These are phyloP conservation scores for Agonopterix arenella DNA, from an alignment of 2,888 invertebrate species.

Conservation along the genomic window DNA sequence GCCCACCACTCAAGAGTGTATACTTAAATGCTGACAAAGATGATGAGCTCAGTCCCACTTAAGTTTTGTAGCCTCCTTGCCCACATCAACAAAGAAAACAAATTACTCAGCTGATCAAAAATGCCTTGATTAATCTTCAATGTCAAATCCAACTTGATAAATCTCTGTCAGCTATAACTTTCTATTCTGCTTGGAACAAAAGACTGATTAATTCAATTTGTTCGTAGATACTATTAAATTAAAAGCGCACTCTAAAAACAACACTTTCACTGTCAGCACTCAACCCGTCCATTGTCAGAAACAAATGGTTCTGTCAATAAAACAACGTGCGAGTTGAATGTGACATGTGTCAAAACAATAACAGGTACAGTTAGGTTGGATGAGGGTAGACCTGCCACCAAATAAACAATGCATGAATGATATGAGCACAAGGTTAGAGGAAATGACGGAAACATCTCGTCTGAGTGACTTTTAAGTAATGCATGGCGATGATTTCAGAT, in stretches of 20 bases:
- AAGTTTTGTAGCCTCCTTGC: too few relatives aligned
- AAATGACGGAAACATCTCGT: not conserved
- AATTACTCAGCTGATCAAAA: too few relatives aligned
- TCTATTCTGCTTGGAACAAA: not conserved
- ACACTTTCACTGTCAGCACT: not conserved
- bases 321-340: not conserved
- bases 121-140: not conserved
- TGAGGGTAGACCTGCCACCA: not conserved
- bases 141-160: not conserved
- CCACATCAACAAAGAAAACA: too few relatives aligned
- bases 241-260: not conserved
- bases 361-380: not conserved
- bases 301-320: not conserved
- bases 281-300: not conserved
- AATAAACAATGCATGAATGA: not conserved
- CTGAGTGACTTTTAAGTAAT: not conserved
- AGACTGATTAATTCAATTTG: not conserved
- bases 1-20: too few relatives aligned
- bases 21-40: too few relatives aligned
- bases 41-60: too few relatives aligned
- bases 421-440: not conserved
- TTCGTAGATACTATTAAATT: not conserved
- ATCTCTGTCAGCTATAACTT: not conserved
- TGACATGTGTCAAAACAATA: conserved; percentile 18
- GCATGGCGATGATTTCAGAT: not conserved